Evolutionary conservation across 2,888 invertebrate genomes (phyloP).

Genomic region (Rhagophthalmus giganteus): DNA sequence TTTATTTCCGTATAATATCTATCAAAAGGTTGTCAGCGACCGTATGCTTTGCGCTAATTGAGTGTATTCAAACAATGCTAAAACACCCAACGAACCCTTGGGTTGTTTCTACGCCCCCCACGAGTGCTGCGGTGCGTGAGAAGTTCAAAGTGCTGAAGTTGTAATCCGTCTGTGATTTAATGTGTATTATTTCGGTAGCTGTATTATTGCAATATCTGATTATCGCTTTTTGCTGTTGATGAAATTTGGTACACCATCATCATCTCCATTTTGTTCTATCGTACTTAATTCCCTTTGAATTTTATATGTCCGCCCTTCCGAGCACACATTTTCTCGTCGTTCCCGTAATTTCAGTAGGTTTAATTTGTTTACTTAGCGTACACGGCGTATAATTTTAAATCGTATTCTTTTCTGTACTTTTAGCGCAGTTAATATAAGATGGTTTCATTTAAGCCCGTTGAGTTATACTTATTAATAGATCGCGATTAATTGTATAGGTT

Average conservation of each 20-base stretch:
- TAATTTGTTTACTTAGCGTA: no score
- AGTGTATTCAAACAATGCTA: slow-evolving; percentile 54
- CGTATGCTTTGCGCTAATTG: slow-evolving; percentile 49
- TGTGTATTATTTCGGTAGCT: slow-evolving; percentile 54
- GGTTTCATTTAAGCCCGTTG: no score
- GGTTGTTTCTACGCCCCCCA: slow-evolving; percentile 48
- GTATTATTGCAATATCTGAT: slow-evolving; percentile 48
- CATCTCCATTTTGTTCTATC: not conserved
- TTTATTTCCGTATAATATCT: slow-evolving; percentile 28
- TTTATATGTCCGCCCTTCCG: no score
- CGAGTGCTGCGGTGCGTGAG: slow-evolving; percentile 49
- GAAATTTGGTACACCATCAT: slow-evolving; percentile 6
- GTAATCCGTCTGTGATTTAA: slow-evolving; percentile 54
- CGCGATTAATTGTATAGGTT: no score
- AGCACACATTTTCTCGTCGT: no score
- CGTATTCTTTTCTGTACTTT: no score
- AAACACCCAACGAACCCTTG: slow-evolving; percentile 43
- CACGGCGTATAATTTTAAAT: no score
- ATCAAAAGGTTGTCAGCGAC: slow-evolving; percentile 30
- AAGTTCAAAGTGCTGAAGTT: slow-evolving; percentile 53
- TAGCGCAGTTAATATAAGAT: no score
- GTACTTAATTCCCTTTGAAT: not conserved
- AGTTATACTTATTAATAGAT: no score
- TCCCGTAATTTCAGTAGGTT: no score
- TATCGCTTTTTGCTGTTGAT: slow-evolving; percentile 43